These are phyloP conservation scores for Gymnoscopelus braueri DNA, from an alignment of 2,797 vertebrate genomes.

Conservation along the genomic window DNA sequence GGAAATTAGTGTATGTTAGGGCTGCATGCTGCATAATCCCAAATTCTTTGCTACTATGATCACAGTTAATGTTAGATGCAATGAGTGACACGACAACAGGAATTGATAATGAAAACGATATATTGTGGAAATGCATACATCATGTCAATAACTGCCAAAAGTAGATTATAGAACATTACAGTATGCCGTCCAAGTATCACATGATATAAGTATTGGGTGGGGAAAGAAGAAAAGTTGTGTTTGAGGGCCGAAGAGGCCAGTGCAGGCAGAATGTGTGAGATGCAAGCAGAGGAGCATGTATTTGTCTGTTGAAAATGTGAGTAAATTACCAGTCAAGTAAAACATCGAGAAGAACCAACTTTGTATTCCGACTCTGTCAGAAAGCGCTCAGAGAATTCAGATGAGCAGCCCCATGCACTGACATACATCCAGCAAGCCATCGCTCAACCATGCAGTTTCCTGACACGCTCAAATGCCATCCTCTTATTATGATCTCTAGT, in stretches of 20 bases:
- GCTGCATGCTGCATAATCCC: too few relatives aligned
- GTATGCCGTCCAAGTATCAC: not conserved
- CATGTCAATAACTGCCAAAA: too few relatives aligned
- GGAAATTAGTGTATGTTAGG: too few relatives aligned
- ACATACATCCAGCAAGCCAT: constrained; percentile 19
- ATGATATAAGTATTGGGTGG: not conserved
- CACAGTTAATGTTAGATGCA: too few relatives aligned
- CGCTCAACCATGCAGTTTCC: constrained; percentile 48
- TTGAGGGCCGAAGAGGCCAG: not conserved
- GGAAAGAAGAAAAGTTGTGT: not conserved
- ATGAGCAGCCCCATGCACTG: constrained; percentile 37
- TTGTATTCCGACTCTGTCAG: not conserved
- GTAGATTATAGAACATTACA: too few relatives aligned
- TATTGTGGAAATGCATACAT: too few relatives aligned
- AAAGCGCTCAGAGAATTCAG: constrained; percentile 11
- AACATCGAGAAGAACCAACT: not conserved
- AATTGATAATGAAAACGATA: too few relatives aligned
- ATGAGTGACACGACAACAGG: too few relatives aligned
- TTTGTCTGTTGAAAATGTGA: not conserved
- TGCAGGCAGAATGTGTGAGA: constrained; percentile 10
- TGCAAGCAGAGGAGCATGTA: not conserved
- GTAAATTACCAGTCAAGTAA: constrained; percentile 34
- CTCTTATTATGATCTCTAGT: not conserved
- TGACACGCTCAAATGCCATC: constrained; percentile 13
- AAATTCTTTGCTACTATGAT: too few relatives aligned